phyloP scores from a whole-genome alignment of 2,888 invertebrate genomes.

The Ochropleura plecta region DNA sequence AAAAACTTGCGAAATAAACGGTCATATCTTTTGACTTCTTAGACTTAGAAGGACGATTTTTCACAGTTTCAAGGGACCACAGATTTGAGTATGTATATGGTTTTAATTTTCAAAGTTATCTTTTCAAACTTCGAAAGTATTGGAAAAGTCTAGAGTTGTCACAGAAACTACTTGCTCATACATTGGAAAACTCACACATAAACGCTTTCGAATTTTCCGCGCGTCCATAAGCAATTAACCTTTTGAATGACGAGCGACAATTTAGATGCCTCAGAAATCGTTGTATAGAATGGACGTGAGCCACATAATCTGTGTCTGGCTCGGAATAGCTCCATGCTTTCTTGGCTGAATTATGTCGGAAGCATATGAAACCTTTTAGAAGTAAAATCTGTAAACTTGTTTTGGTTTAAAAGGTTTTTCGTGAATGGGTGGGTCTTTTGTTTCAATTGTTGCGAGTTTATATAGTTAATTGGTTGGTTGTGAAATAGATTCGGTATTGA shows the following conservation, averaged over 20 bases:
- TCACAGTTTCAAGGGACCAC: too few relatives aligned
- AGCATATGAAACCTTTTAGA: slow-evolving; percentile 22
- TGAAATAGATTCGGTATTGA: neutral
- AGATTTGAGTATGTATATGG: too few relatives aligned
- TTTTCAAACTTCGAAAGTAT: slow-evolving; percentile 6
- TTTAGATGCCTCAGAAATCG: slow-evolving; percentile 69
- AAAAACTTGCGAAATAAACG: too few relatives aligned
- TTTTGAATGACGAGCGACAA: slow-evolving; percentile 61
- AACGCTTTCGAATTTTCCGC: slow-evolving; percentile 65
- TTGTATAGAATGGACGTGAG: slow-evolving; percentile 57
- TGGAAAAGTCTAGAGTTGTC: slow-evolving; percentile 35
- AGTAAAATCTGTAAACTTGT: slow-evolving; percentile 43
- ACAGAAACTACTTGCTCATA: slow-evolving; percentile 38
- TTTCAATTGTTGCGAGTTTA: slow-evolving; percentile 11
- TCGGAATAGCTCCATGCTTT: slow-evolving; percentile 39
- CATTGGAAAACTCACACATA: slow-evolving; percentile 51
- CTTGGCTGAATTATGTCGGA: slow-evolving; percentile 50
- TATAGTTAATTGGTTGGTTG: neutral
- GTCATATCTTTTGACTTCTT: too few relatives aligned
- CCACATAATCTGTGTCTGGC: slow-evolving; percentile 48
- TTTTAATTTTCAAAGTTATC: neutral
- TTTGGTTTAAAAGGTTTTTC: slow-evolving; percentile 20
- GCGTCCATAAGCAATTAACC: slow-evolving; percentile 66
- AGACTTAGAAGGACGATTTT: too few relatives aligned
- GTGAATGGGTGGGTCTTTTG: slow-evolving; percentile 31